Base-by-base conservation (phyloP, 2,888 invertebrate genomes). In the Labia minor region DNA sequence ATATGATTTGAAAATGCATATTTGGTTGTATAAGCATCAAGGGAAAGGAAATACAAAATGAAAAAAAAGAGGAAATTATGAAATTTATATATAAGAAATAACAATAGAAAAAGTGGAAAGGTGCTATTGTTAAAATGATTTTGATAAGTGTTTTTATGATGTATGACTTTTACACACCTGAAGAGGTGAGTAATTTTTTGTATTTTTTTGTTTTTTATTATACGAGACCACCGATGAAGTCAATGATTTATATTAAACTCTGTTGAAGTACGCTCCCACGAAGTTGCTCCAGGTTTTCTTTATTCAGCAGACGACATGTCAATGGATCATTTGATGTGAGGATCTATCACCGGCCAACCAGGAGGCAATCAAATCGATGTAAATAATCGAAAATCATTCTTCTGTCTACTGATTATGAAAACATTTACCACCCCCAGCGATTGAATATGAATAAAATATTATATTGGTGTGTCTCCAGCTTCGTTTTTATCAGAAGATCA, bases 401-500 rank as follows among this genome's bases (percentile, higher is more conserved):
- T 49, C 49, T 49, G 3, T 49, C 26, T 26, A 6, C 8, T 26
- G 14, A 49, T 49, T 49, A 49, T 49, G 16, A 49, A 49, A 49
- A 49, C 49, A 49, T 49, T 49, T n/a, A 26, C 26, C 26, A 26
- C 26, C 26, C 26, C 26, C 8, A 8, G 14, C n/a, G 49, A 49
- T 49, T 49, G 49, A 49, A 49, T 49, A 49, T 49, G 49, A 49
- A 49, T 49, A 49, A 49, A 49, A 49, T 49, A 49, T 49, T 49
- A 6, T 49, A 8, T 49, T 49, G n/a, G n/a, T n/a, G n/a, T n/a
- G n/a, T n/a, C n/a, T 49, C n/a, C 16, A 10, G n/a, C 14, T 11
- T 11, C 49, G 4, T 49, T 14, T n/a, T 49, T 14, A 49, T 8
- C 2, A 49, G 14, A 49, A 49, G 49, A 49, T 49, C 49, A n/a